phyloP scores from a whole-genome alignment of 2,113 vertebrate genomes.

The Pollimyrus isidori region DNA sequence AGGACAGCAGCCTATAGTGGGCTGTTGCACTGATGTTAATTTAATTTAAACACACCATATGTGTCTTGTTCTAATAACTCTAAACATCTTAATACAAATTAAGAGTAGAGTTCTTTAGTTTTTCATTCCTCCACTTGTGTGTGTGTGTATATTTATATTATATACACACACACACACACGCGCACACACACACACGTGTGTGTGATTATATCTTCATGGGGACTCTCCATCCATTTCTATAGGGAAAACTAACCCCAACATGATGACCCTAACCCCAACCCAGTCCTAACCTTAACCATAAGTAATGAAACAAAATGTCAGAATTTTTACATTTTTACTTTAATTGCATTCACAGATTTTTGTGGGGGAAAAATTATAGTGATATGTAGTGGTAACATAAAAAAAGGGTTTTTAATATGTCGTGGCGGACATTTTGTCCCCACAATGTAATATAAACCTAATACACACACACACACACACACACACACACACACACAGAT shows the following conservation, averaged over 20 bases:
- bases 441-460: no score
- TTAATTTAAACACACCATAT: neutral
- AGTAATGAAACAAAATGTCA: no score
- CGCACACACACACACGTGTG: neutral
- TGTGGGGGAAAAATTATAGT: neutral
- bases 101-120: neutral
- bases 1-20: neutral
- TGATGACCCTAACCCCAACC: no score
- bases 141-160: neutral
- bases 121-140: neutral
- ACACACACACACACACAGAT: neutral
- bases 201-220: no score
- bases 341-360: neutral
- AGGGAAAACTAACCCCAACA: no score
- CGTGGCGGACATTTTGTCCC: no score
- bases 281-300: no score
- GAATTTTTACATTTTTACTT: no score
- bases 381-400: no score
- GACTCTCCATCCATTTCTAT: no score
- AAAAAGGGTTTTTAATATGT: no score
- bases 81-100: neutral
- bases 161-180: neutral
- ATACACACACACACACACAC: neutral
- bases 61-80: neutral
- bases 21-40: neutral